Evolutionary conservation across 2,113 vertebrate species (phyloP).

Genomic region (Caloenas nicobarica): DNA sequence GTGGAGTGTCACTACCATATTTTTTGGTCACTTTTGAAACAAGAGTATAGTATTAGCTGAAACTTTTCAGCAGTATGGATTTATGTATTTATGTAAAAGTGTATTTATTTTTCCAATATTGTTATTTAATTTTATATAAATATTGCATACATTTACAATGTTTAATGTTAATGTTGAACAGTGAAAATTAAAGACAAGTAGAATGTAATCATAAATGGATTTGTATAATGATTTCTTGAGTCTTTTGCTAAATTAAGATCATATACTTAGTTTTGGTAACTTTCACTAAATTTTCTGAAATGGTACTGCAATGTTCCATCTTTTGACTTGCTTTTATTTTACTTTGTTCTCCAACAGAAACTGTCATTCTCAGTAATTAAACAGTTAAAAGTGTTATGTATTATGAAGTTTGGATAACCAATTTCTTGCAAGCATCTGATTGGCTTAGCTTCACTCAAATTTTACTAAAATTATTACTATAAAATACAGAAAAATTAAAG

Average conservation of each 20-base stretch:
- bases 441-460: slow-evolving; percentile 21
- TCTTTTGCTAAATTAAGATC: slow-evolving; percentile 49
- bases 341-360: background rate
- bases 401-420: slow-evolving; percentile 27
- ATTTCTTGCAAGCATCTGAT: slow-evolving; percentile 39
- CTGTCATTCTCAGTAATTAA: slow-evolving; percentile 34
- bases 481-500: background rate
- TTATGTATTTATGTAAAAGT: slow-evolving; percentile 94
- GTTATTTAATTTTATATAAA: slow-evolving; percentile 92
- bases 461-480: background rate
- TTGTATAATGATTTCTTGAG: slow-evolving; percentile 71
- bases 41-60: slow-evolving; percentile 87
- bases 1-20: slow-evolving; percentile 70
- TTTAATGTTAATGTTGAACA: slow-evolving; percentile 79
- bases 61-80: slow-evolving; percentile 80
- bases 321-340: background rate
- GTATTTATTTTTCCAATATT: slow-evolving; percentile 97
- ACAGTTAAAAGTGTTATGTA: slow-evolving; percentile 15
- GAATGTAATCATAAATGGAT: slow-evolving; percentile 75
- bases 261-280: slow-evolving; percentile 49
- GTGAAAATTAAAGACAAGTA: slow-evolving; percentile 87
- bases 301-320: background rate
- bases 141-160: slow-evolving; percentile 78
- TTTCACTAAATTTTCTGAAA: slow-evolving; percentile 32
- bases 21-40: slow-evolving; percentile 75